Evolutionary conservation across 2,888 invertebrate species (phyloP).

Genomic region (Drosophila atroscutellata): DNA sequence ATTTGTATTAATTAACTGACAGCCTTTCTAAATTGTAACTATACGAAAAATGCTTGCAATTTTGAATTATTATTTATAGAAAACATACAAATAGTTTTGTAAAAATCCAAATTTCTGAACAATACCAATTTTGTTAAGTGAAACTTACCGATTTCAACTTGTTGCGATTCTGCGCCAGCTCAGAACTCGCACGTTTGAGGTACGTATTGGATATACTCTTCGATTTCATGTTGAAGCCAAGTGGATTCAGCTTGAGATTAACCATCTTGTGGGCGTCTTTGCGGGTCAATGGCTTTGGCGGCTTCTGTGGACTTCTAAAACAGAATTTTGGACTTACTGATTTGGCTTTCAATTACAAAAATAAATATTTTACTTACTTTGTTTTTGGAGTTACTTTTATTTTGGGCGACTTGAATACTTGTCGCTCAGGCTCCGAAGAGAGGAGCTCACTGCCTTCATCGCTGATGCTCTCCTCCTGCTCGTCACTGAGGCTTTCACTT

Average conservation of each 20-base stretch:
- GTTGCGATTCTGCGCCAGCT: constrained; percentile 65
- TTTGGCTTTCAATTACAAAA: background rate
- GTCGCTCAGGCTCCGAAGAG: constrained; percentile 47
- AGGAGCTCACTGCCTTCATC: constrained; percentile 32
- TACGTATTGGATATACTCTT: constrained; percentile 56
- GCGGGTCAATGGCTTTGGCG: constrained; percentile 55
- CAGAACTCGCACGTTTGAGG: constrained; percentile 54
- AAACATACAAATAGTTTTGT: too few relatives aligned
- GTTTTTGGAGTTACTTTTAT: constrained; percentile 20
- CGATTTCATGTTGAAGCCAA: constrained; percentile 66
- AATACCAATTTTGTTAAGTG: background rate
- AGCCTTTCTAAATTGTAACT: too few relatives aligned
- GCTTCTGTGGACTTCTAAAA: constrained; percentile 31
- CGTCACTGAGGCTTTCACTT: constrained; percentile 71
- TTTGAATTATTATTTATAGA: too few relatives aligned
- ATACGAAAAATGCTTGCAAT: too few relatives aligned
- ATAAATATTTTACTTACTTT: constrained; percentile 38
- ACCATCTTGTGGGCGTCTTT: constrained; percentile 67
- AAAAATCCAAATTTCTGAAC: background rate
- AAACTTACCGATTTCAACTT: constrained; percentile 68
- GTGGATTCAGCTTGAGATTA: constrained; percentile 50
- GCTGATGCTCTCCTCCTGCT: constrained; percentile 49
- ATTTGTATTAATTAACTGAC: too few relatives aligned
- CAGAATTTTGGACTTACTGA: background rate
- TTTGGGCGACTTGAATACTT: constrained; percentile 23